A percentile compares a stretch with the other conserved stretches of the same genome.
Evolutionary conservation across 2,888 invertebrate species (phyloP).

Genomic region (Harpagoxenus sublaevis): DNA sequence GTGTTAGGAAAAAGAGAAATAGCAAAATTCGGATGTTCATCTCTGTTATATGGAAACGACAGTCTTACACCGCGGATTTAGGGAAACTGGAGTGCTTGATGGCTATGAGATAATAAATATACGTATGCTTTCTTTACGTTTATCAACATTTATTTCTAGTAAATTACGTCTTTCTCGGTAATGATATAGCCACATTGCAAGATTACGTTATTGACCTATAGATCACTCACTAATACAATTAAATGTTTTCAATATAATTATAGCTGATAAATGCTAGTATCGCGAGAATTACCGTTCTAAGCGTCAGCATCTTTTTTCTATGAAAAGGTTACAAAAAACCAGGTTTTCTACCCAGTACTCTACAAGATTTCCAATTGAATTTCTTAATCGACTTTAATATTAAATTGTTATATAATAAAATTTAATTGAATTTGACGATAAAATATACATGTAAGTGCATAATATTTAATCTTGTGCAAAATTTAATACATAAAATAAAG

Average conservation of each 20-base stretch:
- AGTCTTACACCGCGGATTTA: neutral
- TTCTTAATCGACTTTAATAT: neutral
- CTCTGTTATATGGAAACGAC: neutral
- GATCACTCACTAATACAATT: conserved; percentile 16
- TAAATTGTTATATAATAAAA: neutral
- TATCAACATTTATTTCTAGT: conserved; percentile 33
- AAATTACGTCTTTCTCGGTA: conserved; percentile 10
- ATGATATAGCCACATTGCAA: neutral
- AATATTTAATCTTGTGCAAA: conserved; percentile 14
- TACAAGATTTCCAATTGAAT: neutral
- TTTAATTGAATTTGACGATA: neutral
- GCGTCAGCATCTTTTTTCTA: conserved; percentile 11
- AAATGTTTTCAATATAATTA: neutral
- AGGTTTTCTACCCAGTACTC: too few species aligned
- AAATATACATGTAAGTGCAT: neutral
- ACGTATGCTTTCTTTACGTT: conserved; percentile 8
- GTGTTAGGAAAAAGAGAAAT: conserved; percentile 13
- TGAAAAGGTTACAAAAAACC: neutral
- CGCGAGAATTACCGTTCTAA: neutral
- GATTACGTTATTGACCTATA: conserved; percentile 24
- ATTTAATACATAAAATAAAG: conserved; percentile 31
- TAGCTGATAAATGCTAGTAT: conserved; percentile 23
- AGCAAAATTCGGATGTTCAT: conserved; percentile 41
- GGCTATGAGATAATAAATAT: neutral
- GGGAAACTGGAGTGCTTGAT: neutral